Base-by-base conservation (phyloP, 2,888 invertebrate genomes). In the Cactoblastis cactorum region DNA sequence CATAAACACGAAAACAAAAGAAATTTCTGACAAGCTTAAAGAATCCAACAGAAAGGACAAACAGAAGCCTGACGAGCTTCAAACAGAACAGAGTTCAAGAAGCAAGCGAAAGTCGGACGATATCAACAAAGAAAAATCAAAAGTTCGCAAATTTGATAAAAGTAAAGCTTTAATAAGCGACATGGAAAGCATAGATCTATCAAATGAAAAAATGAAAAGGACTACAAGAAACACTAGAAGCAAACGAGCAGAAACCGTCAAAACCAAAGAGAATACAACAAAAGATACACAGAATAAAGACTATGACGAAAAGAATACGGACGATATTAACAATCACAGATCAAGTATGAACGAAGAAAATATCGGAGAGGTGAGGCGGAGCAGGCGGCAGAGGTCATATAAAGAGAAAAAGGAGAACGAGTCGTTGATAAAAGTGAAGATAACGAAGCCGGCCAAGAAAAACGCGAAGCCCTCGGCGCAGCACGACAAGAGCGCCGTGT, bases 401-500 rank as follows among this genome's bases (percentile, higher is more conserved):
- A 69, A 71, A 47, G 64, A 65, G 6, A 64, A 64, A 53, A 62
- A 59, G 38, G 63, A 67, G 50, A 57, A 61, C 1, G 54, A 60
- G 38, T 52, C 56, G 32, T 47, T 45, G 8, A 59, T 61, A 15
- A 57, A 63, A 41, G 22, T 53, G 24, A 51, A 37, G 59, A 45
- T 9, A 9, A 41, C 17, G 5, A 57, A 57, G 47, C 48, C 51
- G 8, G 22, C 22, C 1, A 53, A 47, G 6, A 52, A 43, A 46
- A 17, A 43, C 4, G 43, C 28, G 43, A 52, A 49, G 11, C 43
- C 57, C 18, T 28, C 45, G 14, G 43, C 48, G 2, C 52, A 53
- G 4, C 62, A 65, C 14, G 81, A 85, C 45, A 67, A 77, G 37
- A 87, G 86, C 57, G 64, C 71, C 0, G 75, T 84, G 0, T 84